Conservation (phyloP, 2,797 vertebrate species). For the Denticeps clupeoides region DNA sequence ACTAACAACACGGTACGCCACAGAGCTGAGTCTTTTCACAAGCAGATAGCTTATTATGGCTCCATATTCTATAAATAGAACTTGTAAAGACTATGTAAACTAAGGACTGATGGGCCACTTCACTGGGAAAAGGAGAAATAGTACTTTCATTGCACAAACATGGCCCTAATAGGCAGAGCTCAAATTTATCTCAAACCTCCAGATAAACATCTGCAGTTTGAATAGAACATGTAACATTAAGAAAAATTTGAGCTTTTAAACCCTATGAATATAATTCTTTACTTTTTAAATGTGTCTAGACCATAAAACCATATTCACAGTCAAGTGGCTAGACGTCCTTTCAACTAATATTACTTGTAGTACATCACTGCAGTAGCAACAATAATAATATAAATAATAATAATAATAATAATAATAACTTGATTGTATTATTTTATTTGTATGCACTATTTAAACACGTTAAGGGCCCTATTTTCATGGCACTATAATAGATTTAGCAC, state of each 20-base stretch:
- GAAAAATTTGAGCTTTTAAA: constrained; percentile 51
- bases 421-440: too few relatives aligned
- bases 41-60: constrained; percentile 38
- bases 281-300: too few relatives aligned
- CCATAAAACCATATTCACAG: constrained; percentile 35
- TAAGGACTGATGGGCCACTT: constrained; percentile 31
- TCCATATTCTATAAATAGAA: constrained; percentile 4
- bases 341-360: too few relatives aligned
- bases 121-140: constrained; percentile 29
- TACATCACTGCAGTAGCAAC: too few relatives aligned
- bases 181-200: constrained; percentile 49
- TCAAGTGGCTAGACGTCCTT: constrained; percentile 33
- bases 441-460: too few relatives aligned
- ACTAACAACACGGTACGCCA: constrained; percentile 36
- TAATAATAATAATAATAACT: too few relatives aligned
- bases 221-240: constrained; percentile 40
- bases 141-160: background rate
- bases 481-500: too few relatives aligned
- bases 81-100: constrained; percentile 5
- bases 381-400: too few relatives aligned
- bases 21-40: constrained; percentile 62
- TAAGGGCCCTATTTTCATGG: too few relatives aligned
- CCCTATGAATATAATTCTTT: background rate
- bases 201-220: constrained; percentile 43
- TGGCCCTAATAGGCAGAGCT: constrained; percentile 24